These are phyloP conservation scores for Phorcus lineatus DNA, from an alignment of 2,888 invertebrate genomes.

Conservation along the genomic window DNA sequence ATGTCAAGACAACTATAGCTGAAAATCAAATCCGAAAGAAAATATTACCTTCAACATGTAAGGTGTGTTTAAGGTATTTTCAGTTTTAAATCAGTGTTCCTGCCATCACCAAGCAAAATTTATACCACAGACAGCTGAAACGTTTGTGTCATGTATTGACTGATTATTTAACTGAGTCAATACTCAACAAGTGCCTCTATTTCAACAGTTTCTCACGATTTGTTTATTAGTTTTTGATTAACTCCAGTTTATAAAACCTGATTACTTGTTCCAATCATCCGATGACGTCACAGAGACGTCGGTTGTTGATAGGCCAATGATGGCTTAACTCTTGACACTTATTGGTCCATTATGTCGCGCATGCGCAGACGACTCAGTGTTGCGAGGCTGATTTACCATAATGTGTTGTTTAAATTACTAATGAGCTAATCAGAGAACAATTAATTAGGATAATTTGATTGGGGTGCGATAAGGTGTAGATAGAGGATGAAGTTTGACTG, in stretches of 20 bases:
- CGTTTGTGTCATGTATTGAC: too few species aligned
- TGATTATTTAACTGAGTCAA: too few species aligned
- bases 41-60: too few species aligned
- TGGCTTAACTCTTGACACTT: neutral
- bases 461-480: too few species aligned
- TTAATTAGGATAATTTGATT: neutral
- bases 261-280: neutral
- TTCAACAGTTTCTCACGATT: neutral
- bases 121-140: too few species aligned
- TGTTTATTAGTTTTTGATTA: neutral
- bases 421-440: neutral
- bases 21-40: too few species aligned
- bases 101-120: too few species aligned
- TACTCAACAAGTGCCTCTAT: too few species aligned
- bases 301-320: neutral
- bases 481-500: neutral
- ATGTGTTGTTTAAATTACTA: neutral
- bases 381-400: neutral
- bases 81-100: too few species aligned
- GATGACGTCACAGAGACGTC: neutral
- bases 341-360: neutral
- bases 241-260: neutral
- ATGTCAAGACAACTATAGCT: too few species aligned
- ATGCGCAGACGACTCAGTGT: neutral
- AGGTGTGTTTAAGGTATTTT: too few species aligned